Conservation (phyloP, 2,113 vertebrate genomes). For the Larimichthys polyactis region DNA sequence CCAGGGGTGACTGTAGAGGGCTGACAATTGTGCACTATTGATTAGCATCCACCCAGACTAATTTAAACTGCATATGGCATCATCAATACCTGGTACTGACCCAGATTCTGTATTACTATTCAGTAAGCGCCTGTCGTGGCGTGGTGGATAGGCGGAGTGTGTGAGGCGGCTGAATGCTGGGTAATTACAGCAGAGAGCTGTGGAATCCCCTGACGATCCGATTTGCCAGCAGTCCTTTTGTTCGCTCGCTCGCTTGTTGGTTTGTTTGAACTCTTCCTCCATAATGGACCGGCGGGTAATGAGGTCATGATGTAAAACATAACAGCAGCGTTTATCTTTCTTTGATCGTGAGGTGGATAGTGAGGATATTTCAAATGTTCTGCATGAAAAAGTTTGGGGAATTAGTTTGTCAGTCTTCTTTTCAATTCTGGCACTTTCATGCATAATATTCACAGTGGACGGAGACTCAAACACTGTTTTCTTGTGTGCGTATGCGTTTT, state of each 20-base stretch:
- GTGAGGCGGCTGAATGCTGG: slow-evolving; percentile 63
- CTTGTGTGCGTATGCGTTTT: no score
- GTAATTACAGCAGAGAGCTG: slow-evolving; percentile 70
- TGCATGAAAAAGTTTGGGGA: neutral
- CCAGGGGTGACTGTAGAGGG: slow-evolving; percentile 72
- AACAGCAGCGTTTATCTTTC: neutral
- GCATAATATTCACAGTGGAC: no score
- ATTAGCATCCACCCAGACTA: slow-evolving; percentile 67
- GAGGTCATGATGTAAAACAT: slow-evolving; percentile 47
- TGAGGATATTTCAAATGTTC: neutral
- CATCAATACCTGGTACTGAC: slow-evolving; percentile 67
- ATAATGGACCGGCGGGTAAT: slow-evolving; percentile 56
- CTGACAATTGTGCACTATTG: slow-evolving; percentile 71
- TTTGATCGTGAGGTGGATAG: neutral
- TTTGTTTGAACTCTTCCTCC: slow-evolving; percentile 63
- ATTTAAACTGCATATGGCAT: slow-evolving; percentile 76
- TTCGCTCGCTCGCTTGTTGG: slow-evolving; percentile 48
- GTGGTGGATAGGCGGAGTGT: slow-evolving; percentile 32
- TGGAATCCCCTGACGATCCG: slow-evolving; percentile 53
- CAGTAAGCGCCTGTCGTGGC: slow-evolving; percentile 40
- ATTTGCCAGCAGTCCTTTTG: slow-evolving; percentile 64
- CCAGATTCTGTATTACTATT: slow-evolving; percentile 54
- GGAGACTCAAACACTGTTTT: no score
- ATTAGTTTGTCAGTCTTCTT: neutral
- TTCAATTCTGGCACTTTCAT: no score